These are phyloP conservation scores for Alcis repandata DNA, from an alignment of 2,888 invertebrate species.

Conservation along the genomic window DNA sequence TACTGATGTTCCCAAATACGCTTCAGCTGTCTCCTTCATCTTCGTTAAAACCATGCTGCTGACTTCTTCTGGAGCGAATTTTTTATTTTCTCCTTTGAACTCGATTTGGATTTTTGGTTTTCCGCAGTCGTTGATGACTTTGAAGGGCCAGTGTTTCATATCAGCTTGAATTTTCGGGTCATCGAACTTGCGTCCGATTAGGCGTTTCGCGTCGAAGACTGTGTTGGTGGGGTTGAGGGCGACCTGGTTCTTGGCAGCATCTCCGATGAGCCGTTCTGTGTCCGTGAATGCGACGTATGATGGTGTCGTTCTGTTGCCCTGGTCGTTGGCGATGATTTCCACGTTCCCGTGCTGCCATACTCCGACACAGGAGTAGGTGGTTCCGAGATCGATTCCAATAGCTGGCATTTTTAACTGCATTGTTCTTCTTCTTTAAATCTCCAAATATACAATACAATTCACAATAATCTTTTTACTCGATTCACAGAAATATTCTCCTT, in stretches of 20 bases:
- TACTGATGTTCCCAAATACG: slow-evolving; percentile 89
- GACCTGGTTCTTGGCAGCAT: slow-evolving; percentile 95
- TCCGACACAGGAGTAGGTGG: slow-evolving; percentile 95
- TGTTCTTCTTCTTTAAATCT: slow-evolving; percentile 29
- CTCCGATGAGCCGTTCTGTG: slow-evolving; percentile 93
- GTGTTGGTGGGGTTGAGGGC: slow-evolving; percentile 92
- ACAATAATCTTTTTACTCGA: slow-evolving; percentile 22
- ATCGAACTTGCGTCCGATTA: slow-evolving; percentile 92
- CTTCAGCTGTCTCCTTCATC: slow-evolving; percentile 90
- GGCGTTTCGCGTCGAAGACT: slow-evolving; percentile 90
- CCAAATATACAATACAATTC: slow-evolving; percentile 26
- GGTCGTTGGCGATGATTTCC: slow-evolving; percentile 95
- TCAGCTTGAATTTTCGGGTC: slow-evolving; percentile 92
- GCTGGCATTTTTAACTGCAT: slow-evolving; percentile 68
- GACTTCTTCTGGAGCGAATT: slow-evolving; percentile 90
- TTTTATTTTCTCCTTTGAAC: slow-evolving; percentile 88
- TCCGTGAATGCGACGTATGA: slow-evolving; percentile 96
- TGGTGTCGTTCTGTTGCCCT: slow-evolving; percentile 95
- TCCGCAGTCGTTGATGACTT: slow-evolving; percentile 88
- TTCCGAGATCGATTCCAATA: slow-evolving; percentile 90
- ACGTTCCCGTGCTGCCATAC: slow-evolving; percentile 94
- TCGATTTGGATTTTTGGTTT: slow-evolving; percentile 90
- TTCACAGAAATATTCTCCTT: too few relatives aligned
- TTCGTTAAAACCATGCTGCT: slow-evolving; percentile 88
- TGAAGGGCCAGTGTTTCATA: slow-evolving; percentile 94